phyloP scores from a whole-genome alignment of 64 coral and sea anemone species.

The Stylophora pistillata region DNA sequence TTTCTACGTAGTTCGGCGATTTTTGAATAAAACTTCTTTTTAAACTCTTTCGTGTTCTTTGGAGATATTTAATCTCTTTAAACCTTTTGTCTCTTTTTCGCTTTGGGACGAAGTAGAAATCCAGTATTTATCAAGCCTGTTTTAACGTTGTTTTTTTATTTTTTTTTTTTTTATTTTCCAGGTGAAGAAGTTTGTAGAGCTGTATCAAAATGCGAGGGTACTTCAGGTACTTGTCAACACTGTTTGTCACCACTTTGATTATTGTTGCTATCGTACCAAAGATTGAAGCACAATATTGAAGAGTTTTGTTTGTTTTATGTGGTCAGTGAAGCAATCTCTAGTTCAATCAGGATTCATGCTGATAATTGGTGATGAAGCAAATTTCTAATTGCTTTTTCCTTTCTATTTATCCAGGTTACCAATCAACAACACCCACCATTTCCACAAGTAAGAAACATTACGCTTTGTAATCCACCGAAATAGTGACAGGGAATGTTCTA shows the following conservation, averaged over 20 bases:
- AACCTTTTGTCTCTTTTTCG: background rate
- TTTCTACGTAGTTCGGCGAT: background rate
- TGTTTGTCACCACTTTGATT: background rate
- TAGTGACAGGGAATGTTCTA: background rate
- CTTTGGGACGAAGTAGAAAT: background rate
- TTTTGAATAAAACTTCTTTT: background rate
- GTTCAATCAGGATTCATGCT: constrained; percentile 9
- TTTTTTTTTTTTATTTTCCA: background rate
- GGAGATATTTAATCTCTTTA: background rate
- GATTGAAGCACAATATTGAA: background rate
- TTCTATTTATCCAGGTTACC: background rate
- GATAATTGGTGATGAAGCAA: background rate
- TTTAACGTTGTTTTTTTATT: background rate
- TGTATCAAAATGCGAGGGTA: constrained; percentile 54
- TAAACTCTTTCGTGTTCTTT: background rate
- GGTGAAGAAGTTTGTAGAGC: constrained; percentile 48
- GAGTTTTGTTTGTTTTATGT: constrained; percentile 12
- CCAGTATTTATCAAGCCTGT: background rate
- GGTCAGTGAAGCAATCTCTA: background rate
- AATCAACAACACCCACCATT: constrained; percentile 2
- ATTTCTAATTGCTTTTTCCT: background rate
- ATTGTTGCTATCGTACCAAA: background rate
- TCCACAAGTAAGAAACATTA: constrained; percentile 2
- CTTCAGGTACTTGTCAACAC: background rate
- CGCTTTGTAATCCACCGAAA: background rate